Conservation (phyloP, 2,888 invertebrate genomes). For the Caenorhabditis macrosperma region DNA sequence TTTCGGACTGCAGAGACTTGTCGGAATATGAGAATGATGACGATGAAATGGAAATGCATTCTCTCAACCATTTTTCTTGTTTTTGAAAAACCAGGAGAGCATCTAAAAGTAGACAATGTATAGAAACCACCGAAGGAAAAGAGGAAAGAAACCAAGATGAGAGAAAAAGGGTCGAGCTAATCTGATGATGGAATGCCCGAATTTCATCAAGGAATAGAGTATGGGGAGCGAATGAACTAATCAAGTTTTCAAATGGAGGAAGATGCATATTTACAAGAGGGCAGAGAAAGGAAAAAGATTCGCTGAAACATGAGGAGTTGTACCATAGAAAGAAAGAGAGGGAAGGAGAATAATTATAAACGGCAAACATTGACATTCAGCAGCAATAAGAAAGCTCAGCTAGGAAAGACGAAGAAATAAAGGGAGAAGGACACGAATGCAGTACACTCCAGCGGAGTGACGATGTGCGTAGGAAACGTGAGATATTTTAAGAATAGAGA, state of each 20-base stretch:
- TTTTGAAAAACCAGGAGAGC: neutral
- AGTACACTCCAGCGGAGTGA: neutral
- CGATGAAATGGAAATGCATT: neutral
- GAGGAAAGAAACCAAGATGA: neutral
- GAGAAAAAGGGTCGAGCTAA: no score
- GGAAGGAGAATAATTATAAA: neutral
- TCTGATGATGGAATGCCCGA: conserved; percentile 1
- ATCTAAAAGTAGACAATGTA: conserved; percentile 3
- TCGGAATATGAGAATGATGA: neutral
- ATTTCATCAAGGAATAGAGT: no score
- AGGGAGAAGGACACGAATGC: conserved; percentile 12
- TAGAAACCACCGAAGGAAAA: neutral
- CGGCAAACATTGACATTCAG: neutral
- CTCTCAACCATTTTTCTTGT: neutral
- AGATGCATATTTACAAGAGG: neutral
- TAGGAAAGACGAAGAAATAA: neutral
- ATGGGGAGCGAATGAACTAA: conserved; percentile 33
- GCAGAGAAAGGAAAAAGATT: conserved; percentile 33
- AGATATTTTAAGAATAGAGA: conserved; percentile 11
- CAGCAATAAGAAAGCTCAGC: conserved; percentile 7
- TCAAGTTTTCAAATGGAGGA: conserved; percentile 21
- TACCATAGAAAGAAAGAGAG: no score
- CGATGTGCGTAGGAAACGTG: neutral
- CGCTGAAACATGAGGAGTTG: neutral
- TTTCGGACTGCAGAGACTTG: conserved; percentile 7